These are phyloP conservation scores for Eupithecia subfuscata DNA, from an alignment of 2,888 invertebrate species.

Conservation along the genomic window DNA sequence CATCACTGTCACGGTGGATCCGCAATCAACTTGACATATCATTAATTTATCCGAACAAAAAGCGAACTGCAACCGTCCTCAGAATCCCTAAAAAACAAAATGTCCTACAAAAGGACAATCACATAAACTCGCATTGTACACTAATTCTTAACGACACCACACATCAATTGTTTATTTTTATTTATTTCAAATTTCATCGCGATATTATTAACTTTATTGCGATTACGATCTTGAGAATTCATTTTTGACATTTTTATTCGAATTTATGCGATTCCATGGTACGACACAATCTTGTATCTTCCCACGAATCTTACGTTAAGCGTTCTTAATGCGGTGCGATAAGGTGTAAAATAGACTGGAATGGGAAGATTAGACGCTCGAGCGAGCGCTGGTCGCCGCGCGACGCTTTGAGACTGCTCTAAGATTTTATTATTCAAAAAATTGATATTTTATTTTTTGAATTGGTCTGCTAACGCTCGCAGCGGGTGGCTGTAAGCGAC, in stretches of 20 bases:
- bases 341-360: conserved; percentile 56
- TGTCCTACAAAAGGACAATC: conserved; percentile 42
- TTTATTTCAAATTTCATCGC: conserved; percentile 81
- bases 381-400: conserved; percentile 56
- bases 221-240: conserved; percentile 82
- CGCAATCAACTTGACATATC: conserved; percentile 39
- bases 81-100: conserved; percentile 37
- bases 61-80: conserved; percentile 35
- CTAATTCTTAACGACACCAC: conserved; percentile 74
- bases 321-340: conserved; percentile 51
- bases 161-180: conserved; percentile 75
- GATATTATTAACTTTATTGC: conserved; percentile 81
- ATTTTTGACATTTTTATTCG: conserved; percentile 83
- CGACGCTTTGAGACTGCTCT: conserved; percentile 78
- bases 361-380: conserved; percentile 39
- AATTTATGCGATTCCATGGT: conserved; percentile 77
- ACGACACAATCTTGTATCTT: conserved; percentile 50
- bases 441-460: conserved; percentile 82
- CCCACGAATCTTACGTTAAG: conserved; percentile 25
- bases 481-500: conserved; percentile 66
- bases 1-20: conserved; percentile 36
- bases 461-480: conserved; percentile 78
- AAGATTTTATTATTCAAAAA: conserved; percentile 82
- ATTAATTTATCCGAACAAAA: conserved; percentile 41
- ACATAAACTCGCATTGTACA: conserved; percentile 64